Percentiles rank a stretch among this genome's conserved stretches.
Evolutionary conservation across 2,888 invertebrate species (phyloP).

Genomic region (Clusia tigrina): DNA sequence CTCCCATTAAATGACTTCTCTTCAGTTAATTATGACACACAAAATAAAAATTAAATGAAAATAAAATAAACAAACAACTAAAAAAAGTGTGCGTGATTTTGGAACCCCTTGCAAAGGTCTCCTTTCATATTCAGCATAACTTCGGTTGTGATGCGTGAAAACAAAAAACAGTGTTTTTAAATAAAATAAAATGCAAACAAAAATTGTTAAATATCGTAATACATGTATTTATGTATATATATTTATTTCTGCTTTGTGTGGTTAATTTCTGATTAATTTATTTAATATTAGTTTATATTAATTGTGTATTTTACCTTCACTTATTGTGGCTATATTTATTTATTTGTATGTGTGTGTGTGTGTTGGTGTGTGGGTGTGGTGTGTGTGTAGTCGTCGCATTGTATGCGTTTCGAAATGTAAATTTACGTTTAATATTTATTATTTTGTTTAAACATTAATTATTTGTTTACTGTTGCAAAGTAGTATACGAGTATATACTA

Average conservation of each 20-base stretch:
- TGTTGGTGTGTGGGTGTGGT: background rate
- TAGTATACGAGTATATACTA: constrained; percentile 25
- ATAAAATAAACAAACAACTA: too few relatives aligned
- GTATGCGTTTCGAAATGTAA: constrained; percentile 15
- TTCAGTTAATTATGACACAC: too few relatives aligned
- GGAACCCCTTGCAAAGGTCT: too few relatives aligned
- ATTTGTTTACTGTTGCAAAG: constrained; percentile 9
- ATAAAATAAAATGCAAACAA: background rate
- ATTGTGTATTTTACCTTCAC: background rate
- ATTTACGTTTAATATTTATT: constrained; percentile 6
- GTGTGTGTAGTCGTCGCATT: background rate
- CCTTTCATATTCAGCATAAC: too few relatives aligned
- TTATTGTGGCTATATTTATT: background rate
- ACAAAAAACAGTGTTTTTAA: background rate
- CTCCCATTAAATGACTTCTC: too few relatives aligned
- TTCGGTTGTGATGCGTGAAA: background rate
- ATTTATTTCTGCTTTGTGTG: background rate
- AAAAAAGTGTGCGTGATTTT: too few relatives aligned
- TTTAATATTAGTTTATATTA: background rate
- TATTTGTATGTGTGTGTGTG: constrained; percentile 3
- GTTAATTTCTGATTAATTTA: constrained; percentile 11
- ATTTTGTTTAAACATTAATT: background rate
- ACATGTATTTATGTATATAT: constrained; percentile 1
- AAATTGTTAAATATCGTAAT: background rate
- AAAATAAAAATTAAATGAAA: too few relatives aligned